Conservation (phyloP, 2,888 invertebrate species). For the Glyphotaelius pellucidus region DNA sequence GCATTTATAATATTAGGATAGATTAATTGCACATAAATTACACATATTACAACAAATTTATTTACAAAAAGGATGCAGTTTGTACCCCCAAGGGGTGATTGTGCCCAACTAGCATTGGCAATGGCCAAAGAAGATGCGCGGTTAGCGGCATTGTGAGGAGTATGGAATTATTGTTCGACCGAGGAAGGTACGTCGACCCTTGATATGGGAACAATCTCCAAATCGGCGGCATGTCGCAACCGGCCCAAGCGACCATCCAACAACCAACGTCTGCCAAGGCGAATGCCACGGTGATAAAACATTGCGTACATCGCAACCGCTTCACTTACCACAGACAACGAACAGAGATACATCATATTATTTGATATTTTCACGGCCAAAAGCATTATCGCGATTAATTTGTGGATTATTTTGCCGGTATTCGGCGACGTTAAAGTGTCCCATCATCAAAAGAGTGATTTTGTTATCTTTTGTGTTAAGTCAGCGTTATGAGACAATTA, state of each 20-base stretch:
- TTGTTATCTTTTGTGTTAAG: too few relatives aligned
- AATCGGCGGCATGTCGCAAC: background rate
- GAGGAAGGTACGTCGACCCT: constrained; percentile 16
- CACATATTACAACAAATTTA: background rate
- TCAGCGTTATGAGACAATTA: too few relatives aligned
- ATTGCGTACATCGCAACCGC: background rate
- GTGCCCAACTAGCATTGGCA: constrained; percentile 9
- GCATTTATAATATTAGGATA: too few relatives aligned
- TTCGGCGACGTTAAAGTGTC: too few relatives aligned
- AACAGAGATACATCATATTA: background rate
- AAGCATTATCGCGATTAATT: too few relatives aligned
- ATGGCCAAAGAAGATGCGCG: background rate
- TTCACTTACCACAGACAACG: background rate
- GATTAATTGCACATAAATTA: too few relatives aligned
- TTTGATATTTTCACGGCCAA: too few relatives aligned
- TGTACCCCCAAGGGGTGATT: constrained; percentile 5
- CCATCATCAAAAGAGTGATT: too few relatives aligned
- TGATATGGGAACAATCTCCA: background rate
- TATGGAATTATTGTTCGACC: background rate
- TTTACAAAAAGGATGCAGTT: background rate
- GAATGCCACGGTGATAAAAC: background rate
- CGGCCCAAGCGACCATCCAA: background rate
- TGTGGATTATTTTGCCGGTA: too few relatives aligned
- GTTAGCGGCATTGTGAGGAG: background rate
- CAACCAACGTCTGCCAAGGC: background rate